Evolutionary conservation across 1,140 invertebrate genomes (phyloP).

Genomic region (Pachypeltis micranthus): DNA sequence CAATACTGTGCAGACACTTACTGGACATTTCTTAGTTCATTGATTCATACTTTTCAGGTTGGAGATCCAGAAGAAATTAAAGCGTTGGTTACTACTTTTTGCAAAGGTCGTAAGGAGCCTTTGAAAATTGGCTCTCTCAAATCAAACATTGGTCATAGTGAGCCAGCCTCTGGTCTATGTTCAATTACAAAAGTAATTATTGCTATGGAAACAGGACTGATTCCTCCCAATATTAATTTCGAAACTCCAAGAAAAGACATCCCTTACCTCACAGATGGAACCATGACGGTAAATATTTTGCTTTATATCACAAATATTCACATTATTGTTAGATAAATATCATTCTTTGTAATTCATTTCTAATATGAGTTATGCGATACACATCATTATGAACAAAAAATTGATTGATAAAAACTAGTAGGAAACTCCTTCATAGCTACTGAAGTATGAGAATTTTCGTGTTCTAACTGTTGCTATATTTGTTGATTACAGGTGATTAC

Average conservation of each 20-base stretch:
- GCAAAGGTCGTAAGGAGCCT: conserved; percentile 49
- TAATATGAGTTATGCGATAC: neutral
- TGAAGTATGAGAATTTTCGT: no score
- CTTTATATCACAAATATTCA: no score
- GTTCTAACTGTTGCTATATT: no score
- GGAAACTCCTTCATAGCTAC: no score
- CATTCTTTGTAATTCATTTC: no score
- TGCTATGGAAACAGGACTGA: conserved; percentile 51
- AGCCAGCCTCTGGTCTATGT: conserved; percentile 77
- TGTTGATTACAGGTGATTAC: conserved; percentile 51
- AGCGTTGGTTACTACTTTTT: conserved; percentile 73
- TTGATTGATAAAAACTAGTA: no score
- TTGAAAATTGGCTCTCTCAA: conserved; percentile 81
- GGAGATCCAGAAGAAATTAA: conserved; percentile 81
- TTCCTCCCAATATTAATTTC: conserved; percentile 64
- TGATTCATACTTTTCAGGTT: conserved; percentile 35
- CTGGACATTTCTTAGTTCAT: neutral
- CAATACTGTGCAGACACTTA: no score
- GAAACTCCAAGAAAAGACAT: conserved; percentile 53
- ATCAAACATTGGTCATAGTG: conserved; percentile 86
- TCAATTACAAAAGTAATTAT: conserved; percentile 66
- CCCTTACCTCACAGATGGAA: conserved; percentile 49
- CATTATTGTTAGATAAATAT: no score
- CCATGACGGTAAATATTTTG: conserved; percentile 35
- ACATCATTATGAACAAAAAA: neutral